Percentiles rank a stretch among this genome's conserved stretches.
Evolutionary conservation across 1,140 invertebrate genomes (phyloP).

Genomic region (Plodia interpunctella): DNA sequence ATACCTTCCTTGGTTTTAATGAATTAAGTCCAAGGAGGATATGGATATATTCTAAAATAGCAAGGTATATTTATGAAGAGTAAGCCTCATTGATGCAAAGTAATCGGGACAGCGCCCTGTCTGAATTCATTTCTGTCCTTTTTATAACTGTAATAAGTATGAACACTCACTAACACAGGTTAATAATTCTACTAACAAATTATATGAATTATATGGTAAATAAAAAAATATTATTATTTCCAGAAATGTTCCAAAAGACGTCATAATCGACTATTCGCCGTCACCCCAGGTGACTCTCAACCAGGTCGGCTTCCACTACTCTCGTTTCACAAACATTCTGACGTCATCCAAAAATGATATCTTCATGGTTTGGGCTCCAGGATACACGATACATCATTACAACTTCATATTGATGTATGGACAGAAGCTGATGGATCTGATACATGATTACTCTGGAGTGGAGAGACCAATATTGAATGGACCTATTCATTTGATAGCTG

Average conservation of each 20-base stretch:
- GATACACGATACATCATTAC: constrained; percentile 34
- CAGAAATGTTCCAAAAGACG: constrained; percentile 40
- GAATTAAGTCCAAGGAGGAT: too few species aligned
- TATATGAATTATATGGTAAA: too few species aligned
- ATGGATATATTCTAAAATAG: too few species aligned
- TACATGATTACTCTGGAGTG: constrained; percentile 44
- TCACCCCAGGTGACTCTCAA: constrained; percentile 54
- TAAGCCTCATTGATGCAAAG: too few species aligned
- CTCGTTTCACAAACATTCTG: constrained; percentile 36
- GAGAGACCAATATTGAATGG: constrained; percentile 46
- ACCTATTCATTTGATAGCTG: constrained; percentile 59
- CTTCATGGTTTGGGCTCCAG: constrained; percentile 50
- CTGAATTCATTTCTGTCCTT: too few species aligned
- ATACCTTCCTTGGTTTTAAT: too few species aligned
- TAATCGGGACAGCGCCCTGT: too few species aligned
- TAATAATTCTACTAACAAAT: background rate
- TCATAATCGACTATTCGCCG: constrained; percentile 48
- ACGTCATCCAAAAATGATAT: constrained; percentile 38
- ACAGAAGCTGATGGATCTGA: constrained; percentile 44
- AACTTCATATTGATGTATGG: constrained; percentile 48
- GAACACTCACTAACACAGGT: too few species aligned
- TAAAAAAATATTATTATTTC: too few species aligned
- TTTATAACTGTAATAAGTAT: too few species aligned
- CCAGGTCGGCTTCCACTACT: constrained; percentile 61
- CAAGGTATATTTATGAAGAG: too few species aligned